A percentile compares a stretch with the other conserved stretches of the same genome.
Evolutionary conservation across 2,797 vertebrate species (phyloP).

Genomic region (Molossus molossus): DNA sequence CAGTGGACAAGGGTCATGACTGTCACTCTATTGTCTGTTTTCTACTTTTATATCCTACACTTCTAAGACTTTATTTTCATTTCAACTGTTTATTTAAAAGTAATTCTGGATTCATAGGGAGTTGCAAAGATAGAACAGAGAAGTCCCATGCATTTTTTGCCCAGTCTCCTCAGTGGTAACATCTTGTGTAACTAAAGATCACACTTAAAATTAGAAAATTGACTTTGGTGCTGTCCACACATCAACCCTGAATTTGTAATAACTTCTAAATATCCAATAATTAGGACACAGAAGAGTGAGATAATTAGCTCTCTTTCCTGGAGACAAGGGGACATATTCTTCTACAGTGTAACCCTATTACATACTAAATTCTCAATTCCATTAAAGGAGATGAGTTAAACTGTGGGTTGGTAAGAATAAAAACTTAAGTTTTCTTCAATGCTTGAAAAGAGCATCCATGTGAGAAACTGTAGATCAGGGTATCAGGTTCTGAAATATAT

Average conservation of each 20-base stretch:
- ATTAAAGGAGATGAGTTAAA: slow-evolving; percentile 17
- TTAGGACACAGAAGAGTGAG: neutral
- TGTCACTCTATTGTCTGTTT: neutral
- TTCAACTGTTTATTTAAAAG: slow-evolving; percentile 28
- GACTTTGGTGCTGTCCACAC: neutral
- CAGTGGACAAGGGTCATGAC: neutral
- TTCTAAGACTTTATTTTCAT: neutral
- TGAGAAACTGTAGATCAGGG: neutral
- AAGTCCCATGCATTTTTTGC: neutral
- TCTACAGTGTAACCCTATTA: neutral
- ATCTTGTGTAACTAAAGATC: neutral
- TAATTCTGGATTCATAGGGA: neutral
- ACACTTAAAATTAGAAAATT: slow-evolving; percentile 3
- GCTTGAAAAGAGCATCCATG: neutral
- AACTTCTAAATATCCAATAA: neutral
- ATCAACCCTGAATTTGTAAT: neutral
- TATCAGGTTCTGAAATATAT: neutral
- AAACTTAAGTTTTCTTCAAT: neutral
- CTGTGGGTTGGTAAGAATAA: slow-evolving; percentile 17
- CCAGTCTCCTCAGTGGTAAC: neutral
- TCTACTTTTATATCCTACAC: neutral
- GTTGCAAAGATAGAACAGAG: slow-evolving; percentile 4
- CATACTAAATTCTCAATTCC: neutral
- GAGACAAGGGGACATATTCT: neutral
- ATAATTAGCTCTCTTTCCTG: neutral